Evolutionary conservation across 2,888 invertebrate species (phyloP).

Genomic region (Acutogordius australiensis): DNA sequence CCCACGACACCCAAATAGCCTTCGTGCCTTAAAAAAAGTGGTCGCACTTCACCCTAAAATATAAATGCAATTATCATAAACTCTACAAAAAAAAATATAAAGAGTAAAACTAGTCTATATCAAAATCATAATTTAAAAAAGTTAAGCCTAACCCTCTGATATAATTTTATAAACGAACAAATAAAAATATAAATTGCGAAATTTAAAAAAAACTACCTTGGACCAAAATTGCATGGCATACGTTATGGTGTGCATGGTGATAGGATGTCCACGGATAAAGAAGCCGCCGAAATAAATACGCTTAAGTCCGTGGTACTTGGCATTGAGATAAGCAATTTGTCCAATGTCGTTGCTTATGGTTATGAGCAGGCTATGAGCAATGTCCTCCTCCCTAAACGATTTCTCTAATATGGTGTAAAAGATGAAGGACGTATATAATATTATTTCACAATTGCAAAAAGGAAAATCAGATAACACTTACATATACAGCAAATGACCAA

Average conservation of each 20-base stretch:
- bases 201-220: constrained; percentile 22
- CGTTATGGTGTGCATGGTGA: constrained; percentile 38
- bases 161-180: not conserved
- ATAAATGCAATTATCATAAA: too few species aligned
- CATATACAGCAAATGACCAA: too few species aligned
- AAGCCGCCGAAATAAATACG: constrained; percentile 40
- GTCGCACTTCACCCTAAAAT: constrained; percentile 31
- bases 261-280: constrained; percentile 37
- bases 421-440: too few species aligned
- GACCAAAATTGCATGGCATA: constrained; percentile 41
- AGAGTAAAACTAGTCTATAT: too few species aligned
- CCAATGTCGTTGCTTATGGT: constrained; percentile 40
- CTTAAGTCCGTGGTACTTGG: constrained; percentile 33
- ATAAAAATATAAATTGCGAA: too few species aligned
- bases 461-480: too few species aligned
- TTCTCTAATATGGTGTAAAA: too few species aligned
- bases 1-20: constrained; percentile 41
- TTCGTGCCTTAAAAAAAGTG: constrained; percentile 38
- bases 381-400: constrained; percentile 30
- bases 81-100: too few species aligned
- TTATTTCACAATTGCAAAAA: too few species aligned
- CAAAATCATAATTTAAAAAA: not conserved
- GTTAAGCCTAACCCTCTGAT: constrained; percentile 4
- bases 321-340: constrained; percentile 39
- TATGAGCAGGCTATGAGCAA: constrained; percentile 34